Base-by-base conservation (phyloP, 2,797 vertebrate genomes). In the Mormyrus hasselquistii region DNA sequence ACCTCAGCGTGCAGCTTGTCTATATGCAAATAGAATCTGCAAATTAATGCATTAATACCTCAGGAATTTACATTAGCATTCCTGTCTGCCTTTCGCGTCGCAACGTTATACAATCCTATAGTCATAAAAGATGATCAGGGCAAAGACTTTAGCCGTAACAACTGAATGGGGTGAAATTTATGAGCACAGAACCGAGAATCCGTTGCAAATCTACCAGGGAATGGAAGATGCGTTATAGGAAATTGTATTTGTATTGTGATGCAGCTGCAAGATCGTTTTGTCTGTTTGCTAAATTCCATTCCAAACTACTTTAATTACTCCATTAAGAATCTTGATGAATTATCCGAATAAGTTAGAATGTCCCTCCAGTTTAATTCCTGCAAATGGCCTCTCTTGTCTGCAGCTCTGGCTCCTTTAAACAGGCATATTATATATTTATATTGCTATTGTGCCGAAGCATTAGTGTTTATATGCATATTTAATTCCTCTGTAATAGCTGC, bases 381-480 rank as follows among this genome's bases (percentile, higher is more conserved):
- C 38, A 22, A 57, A 57, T 34, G 50, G 9, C 14, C 19, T 6
- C 29, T 55, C 85, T 86, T 4, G 25, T 57, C 29, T 1, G 4
- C 38, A 38, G 19, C n/a, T 55, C 19, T 79, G 89, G 55, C 57
- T 19, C 34, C 4, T 76, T 34, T 52, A 86, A 86, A 73, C 49
- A 53, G 52, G 29, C 62, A 14, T n/a, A 47, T 87, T 73, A 65
- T 73, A 87, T 79, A 73, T 87, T 62, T 87, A 49, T 65, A 59
- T 38, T 0, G 5, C 34, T 10, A 25, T 47, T 69, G 82, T 41
- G 38, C 44, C 29, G 9, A 41, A 29, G 82, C 62, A n/a, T 73
- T 69, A 59, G 22, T 73, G 82, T 47, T 76, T 89, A 89, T 73
- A 89, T 89, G 47, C 85, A 89, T 79, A 85, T 89, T 65, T 87